phyloP scores from a whole-genome alignment of 2,797 vertebrate genomes.

The Sebastes cheni region DNA sequence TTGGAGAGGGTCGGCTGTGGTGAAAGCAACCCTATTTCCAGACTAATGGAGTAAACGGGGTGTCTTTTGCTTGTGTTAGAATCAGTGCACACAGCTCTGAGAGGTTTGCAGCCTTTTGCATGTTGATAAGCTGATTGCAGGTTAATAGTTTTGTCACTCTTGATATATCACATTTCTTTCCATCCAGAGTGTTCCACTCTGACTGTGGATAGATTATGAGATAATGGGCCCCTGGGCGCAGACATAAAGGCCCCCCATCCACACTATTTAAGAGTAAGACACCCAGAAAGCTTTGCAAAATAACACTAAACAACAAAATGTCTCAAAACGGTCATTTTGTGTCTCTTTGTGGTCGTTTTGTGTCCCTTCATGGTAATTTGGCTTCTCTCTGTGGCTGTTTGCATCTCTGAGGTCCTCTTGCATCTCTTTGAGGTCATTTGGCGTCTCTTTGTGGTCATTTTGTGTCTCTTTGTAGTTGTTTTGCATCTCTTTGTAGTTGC shows the following conservation, averaged over 20 bases:
- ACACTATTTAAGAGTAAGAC: not conserved
- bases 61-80: not conserved
- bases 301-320: not conserved
- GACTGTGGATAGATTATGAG: not conserved
- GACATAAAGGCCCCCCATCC: not conserved
- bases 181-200: not conserved
- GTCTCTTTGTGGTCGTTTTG: not conserved
- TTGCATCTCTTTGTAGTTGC: not conserved
- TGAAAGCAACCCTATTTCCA: not conserved
- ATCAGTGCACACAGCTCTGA: not conserved
- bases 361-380: not conserved
- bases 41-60: conserved; percentile 9
- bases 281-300: not conserved
- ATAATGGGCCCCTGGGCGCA: not conserved
- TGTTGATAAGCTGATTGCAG: not conserved
- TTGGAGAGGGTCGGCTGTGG: conserved; percentile 7
- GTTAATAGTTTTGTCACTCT: not conserved
- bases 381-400: not conserved
- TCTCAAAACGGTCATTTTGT: not conserved
- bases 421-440: not conserved
- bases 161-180: not conserved
- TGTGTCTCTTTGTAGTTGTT: not conserved
- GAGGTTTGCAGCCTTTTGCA: not conserved
- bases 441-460: too few species aligned
- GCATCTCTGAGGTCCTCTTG: not conserved